Percentiles rank a stretch among this genome's conserved stretches.
phyloP scores from a whole-genome alignment of 2,888 invertebrate species.

The Drosophila phalerata region DNA sequence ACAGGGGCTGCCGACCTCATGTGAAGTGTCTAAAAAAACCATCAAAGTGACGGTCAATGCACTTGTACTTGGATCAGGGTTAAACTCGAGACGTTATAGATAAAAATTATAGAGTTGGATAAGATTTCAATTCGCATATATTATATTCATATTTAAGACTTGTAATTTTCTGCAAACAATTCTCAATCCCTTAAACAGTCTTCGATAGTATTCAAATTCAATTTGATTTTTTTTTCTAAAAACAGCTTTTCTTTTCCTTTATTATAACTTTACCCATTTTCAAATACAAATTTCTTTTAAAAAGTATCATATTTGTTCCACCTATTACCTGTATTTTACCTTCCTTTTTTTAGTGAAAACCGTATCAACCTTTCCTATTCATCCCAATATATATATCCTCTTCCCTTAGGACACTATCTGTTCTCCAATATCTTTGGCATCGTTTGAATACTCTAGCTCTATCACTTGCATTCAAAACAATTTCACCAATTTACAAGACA shows the following conservation, averaged over 20 bases:
- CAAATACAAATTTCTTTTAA: too few species aligned
- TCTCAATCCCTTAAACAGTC: too few species aligned
- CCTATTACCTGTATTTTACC: too few species aligned
- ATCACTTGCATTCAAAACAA: slow-evolving; percentile 42
- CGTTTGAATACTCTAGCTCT: slow-evolving; percentile 2
- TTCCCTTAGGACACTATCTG: not conserved
- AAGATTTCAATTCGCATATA: not conserved
- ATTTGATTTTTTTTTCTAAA: too few species aligned
- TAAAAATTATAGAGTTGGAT: not conserved
- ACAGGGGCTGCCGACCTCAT: slow-evolving; percentile 1
- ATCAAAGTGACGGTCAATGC: slow-evolving; percentile 34
- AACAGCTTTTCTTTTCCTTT: too few species aligned
- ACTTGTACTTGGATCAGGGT: slow-evolving; percentile 18
- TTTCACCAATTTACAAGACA: slow-evolving; percentile 62
- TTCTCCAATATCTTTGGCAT: slow-evolving; percentile 7
- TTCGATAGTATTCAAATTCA: too few species aligned
- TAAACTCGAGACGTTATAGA: not conserved
- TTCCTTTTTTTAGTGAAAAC: not conserved
- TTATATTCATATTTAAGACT: too few species aligned
- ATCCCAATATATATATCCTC: not conserved
- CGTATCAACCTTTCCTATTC: not conserved
- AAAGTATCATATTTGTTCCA: too few species aligned
- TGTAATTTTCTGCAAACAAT: too few species aligned
- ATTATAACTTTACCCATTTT: too few species aligned
- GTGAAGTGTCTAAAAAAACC: slow-evolving; percentile 33